Base-by-base conservation (phyloP, 1,140 invertebrate genomes). In the Bradynema listronoti region DNA sequence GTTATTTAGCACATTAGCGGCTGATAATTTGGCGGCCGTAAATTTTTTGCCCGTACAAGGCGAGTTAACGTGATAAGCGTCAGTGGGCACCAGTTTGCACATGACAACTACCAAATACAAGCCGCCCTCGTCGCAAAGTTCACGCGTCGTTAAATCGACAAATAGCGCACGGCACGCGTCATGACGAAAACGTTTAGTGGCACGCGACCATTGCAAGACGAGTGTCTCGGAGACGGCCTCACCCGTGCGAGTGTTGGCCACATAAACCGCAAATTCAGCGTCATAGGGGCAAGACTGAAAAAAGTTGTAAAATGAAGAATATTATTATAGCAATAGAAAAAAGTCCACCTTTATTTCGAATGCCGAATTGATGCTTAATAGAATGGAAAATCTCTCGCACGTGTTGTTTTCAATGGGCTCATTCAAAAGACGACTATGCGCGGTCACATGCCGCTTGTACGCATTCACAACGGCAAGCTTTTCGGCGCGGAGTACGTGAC, bases 401-500 rank as follows among this genome's bases (percentile, higher is more conserved):
- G n/a, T n/a, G n/a, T n/a, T n/a, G n/a, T n/a, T n/a, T n/a, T n/a
- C n/a, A n/a, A n/a, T n/a, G n/a, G n/a, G n/a, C n/a, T n/a, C n/a
- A n/a, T n/a, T n/a, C n/a, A n/a, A n/a, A n/a, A n/a, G n/a, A n/a
- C n/a, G n/a, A n/a, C n/a, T n/a, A n/a, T n/a, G n/a, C n/a, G n/a
- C n/a, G n/a, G n/a, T 7, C n/a, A 47, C 25, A 19, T 24, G 45
- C 9, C 9, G 7, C 7, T 24, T 32, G 32, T 39, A 54, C n/a
- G 33, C 33, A 16, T 50, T 50, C 5, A 50, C 47, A n/a, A 50
- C 47, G 16, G 47, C 29, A 9, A 50, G n/a, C 47, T 24, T 34
- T 65, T 70, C 54, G 14, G 49, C 45, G 2, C 42, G n/a, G 5
- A 64, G 32, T 9, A 60, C 50, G 33, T 45, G 46, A n/a, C 72